phyloP scores from a whole-genome alignment of 2,888 invertebrate genomes.

The Agrotis puta region DNA sequence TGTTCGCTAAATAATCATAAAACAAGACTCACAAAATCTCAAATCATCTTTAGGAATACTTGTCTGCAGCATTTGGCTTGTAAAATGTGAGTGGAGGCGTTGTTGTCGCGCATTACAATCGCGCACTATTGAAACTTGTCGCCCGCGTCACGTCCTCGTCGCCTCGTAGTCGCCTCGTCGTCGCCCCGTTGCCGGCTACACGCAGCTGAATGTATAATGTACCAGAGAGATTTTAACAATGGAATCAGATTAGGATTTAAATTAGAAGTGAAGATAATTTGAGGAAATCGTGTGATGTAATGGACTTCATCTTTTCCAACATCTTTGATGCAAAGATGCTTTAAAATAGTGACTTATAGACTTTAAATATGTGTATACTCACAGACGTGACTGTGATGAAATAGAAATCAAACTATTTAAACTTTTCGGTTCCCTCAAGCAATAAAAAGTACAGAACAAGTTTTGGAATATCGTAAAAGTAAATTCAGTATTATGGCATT shows the following conservation, averaged over 20 bases:
- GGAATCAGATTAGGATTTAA: constrained; percentile 30
- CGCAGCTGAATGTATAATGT: constrained; percentile 60
- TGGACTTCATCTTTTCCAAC: neutral
- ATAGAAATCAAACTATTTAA: constrained; percentile 15
- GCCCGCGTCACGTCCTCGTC: constrained; percentile 62
- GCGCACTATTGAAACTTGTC: constrained; percentile 64
- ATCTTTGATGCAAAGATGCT: neutral
- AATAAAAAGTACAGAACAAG: constrained; percentile 23
- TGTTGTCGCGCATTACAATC: constrained; percentile 55
- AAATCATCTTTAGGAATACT: constrained; percentile 30
- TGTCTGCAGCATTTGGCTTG: constrained; percentile 44
- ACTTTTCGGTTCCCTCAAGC: neutral
- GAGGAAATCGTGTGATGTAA: constrained; percentile 15
- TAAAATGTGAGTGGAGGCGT: constrained; percentile 36
- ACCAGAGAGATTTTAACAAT: constrained; percentile 50
- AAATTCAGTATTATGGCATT: constrained; percentile 18
- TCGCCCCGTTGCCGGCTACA: constrained; percentile 44
- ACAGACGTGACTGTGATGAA: neutral
- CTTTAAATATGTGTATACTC: neutral
- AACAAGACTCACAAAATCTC: constrained; percentile 11
- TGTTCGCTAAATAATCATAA: constrained; percentile 19
- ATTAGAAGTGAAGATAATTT: constrained; percentile 29
- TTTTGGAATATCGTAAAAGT: constrained; percentile 30
- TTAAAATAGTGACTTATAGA: neutral
- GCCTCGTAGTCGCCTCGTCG: constrained; percentile 54